A percentile compares a stretch with the other conserved stretches of the same genome.
These are phyloP conservation scores for Chirona hameri DNA, from an alignment of 2,888 invertebrate genomes.

Conservation along the genomic window DNA sequence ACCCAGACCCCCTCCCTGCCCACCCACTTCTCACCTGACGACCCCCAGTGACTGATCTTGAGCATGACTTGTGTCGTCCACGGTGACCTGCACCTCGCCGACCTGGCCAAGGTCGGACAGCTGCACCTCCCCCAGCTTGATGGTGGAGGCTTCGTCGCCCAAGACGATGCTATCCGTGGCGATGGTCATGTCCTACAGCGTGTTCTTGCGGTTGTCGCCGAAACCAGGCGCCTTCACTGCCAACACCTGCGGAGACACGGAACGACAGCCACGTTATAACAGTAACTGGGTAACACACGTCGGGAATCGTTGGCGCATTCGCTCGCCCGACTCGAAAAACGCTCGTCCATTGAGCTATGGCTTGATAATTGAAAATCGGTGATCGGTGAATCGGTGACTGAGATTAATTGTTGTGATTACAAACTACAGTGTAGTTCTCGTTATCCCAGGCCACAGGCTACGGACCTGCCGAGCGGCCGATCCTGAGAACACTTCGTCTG, in stretches of 20 bases:
- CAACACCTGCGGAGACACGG: slow-evolving; percentile 64
- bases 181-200: slow-evolving; percentile 88
- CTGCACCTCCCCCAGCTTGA: slow-evolving; percentile 78
- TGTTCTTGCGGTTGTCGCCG: slow-evolving; percentile 91
- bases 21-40: too few relatives aligned
- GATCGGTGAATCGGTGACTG: too few relatives aligned
- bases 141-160: slow-evolving; percentile 86
- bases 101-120: slow-evolving; percentile 75
- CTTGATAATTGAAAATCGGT: too few relatives aligned
- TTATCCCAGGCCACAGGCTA: background rate
- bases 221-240: slow-evolving; percentile 97
- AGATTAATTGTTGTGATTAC: too few relatives aligned
- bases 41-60: slow-evolving; percentile 50
- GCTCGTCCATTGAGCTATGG: too few relatives aligned
- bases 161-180: slow-evolving; percentile 89
- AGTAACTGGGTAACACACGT: too few relatives aligned
- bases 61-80: slow-evolving; percentile 84
- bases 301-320: too few relatives aligned
- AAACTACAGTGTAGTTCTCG: background rate
- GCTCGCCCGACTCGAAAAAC: too few relatives aligned
- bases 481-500: background rate
- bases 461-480: background rate
- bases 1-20: background rate
- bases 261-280: background rate
- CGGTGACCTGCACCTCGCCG: slow-evolving; percentile 85